Base-by-base conservation (phyloP, 1,140 invertebrate species). In the Caenorhabditis remanei region DNA sequence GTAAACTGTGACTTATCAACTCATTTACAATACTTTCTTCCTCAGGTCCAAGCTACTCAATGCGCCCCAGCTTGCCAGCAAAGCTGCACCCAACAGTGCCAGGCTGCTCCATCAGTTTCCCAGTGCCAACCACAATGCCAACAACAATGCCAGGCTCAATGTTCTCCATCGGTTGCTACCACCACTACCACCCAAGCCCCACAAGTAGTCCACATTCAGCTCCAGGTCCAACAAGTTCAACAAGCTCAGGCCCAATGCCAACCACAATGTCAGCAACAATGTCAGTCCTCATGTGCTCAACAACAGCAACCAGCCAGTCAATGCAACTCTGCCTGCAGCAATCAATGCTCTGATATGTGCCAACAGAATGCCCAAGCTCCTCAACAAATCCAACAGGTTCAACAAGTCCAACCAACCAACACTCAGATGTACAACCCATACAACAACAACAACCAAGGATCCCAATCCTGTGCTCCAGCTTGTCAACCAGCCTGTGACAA, bases 121-220 rank as follows among this genome's bases (percentile, higher is more conserved):
- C 83, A 71, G 43, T 79, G 71, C 21, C 84, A 61, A 14, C 86
- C 82, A 48, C 63, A 87, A 71, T 88, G 85, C 50, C 85, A 83
- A 58, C 85, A 87, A 41, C 87, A 88, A 43, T 88, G 87, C 79
- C 85, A 87, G 43, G 24, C 79, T 48, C 82, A 83, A 43, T 87
- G 86, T 46, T 4, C 75, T 24, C 86, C 85, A 50, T 32, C 65
- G 6, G 56, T 67, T 32, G 75, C 87, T n/a, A 65, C 63, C 41
- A 24, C 71, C n/a, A 79, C 71, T 11, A 50, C 71, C 46, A 79
- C 71, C 14, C 71, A 79, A 50, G 71, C 71, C 4, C 71, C 71
- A 24, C 71, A 79, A 79, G 46, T 79, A 50, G 71, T 79, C 11
- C 43, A 79, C n/a, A 79, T 79, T 41, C 43, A 79, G 41, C 71